phyloP scores from a whole-genome alignment of 2,113 vertebrate genomes.

The Limnothrissa miodon region DNA sequence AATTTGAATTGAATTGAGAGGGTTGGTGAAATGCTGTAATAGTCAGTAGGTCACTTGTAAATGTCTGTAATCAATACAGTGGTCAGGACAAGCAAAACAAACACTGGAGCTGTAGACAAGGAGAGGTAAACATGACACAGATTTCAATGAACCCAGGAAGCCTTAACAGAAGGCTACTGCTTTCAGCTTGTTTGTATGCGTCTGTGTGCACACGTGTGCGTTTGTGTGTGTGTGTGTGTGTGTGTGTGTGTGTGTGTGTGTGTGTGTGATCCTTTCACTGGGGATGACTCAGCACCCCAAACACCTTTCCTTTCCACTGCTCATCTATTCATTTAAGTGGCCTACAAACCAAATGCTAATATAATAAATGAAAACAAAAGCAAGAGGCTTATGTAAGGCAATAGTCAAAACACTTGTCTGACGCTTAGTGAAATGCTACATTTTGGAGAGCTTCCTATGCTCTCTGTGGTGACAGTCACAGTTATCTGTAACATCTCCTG shows the following conservation, averaged over 20 bases:
- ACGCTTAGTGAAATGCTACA: constrained; percentile 59
- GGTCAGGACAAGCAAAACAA: constrained; percentile 36
- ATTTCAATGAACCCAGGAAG: constrained; percentile 17
- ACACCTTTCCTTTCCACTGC: neutral
- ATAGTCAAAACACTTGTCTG: constrained; percentile 36
- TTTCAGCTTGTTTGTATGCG: neutral
- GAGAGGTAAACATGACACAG: neutral
- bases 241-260: neutral
- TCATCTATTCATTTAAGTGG: constrained; percentile 60
- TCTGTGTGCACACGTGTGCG: neutral
- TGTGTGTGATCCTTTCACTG: neutral
- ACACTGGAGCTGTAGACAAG: neutral
- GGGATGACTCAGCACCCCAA: neutral
- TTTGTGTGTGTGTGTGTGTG: neutral
- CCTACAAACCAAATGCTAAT: constrained; percentile 11
- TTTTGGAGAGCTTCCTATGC: constrained; percentile 12
- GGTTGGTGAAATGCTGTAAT: constrained; percentile 23
- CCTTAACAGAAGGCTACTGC: neutral
- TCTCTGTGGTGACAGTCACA: constrained; percentile 52
- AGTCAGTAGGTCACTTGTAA: constrained; percentile 43
- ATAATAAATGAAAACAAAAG: neutral
- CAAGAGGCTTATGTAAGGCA: constrained; percentile 38
- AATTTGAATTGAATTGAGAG: too few species aligned
- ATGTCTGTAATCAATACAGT: constrained; percentile 48
- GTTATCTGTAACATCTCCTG: constrained; percentile 42